Evolutionary conservation across 1,140 invertebrate species (phyloP).

Genomic region (Cylas formicarius): DNA sequence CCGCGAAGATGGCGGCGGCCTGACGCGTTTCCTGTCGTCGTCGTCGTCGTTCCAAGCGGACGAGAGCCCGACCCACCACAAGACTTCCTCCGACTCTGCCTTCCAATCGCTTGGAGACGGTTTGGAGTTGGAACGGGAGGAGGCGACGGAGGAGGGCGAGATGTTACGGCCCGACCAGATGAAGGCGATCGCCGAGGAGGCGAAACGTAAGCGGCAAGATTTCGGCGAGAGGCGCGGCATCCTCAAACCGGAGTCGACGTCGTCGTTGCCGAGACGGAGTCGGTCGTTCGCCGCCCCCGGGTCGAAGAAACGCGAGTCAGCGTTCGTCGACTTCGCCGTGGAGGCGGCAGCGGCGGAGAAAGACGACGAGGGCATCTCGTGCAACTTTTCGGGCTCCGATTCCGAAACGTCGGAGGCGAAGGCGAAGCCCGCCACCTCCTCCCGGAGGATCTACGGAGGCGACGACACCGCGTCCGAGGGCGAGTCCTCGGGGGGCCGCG

Average conservation of each 20-base stretch:
- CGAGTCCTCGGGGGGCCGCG: slow-evolving; percentile 53
- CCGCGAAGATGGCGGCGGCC: slow-evolving; percentile 31
- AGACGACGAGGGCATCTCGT: slow-evolving; percentile 39
- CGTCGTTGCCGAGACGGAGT: slow-evolving; percentile 9
- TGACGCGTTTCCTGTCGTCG: slow-evolving; percentile 27
- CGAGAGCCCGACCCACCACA: slow-evolving; percentile 49
- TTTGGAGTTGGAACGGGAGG: slow-evolving; percentile 34
- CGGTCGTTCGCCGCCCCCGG: slow-evolving; percentile 18
- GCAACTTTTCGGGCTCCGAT: slow-evolving; percentile 36
- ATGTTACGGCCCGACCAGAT: slow-evolving; percentile 47
- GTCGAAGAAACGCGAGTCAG: slow-evolving; percentile 22
- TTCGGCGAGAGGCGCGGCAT: slow-evolving; percentile 31
- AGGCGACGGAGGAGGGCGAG: slow-evolving; percentile 15
- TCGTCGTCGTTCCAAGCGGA: slow-evolving; percentile 12
- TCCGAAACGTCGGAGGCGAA: slow-evolving; percentile 25
- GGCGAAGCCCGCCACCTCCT: slow-evolving; percentile 2
- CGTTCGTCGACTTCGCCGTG: not conserved
- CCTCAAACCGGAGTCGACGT: slow-evolving; percentile 21
- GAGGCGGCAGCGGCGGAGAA: slow-evolving; percentile 15
- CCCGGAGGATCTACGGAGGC: slow-evolving; percentile 13
- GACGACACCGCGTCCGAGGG: slow-evolving; percentile 46
- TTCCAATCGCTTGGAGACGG: slow-evolving; percentile 41
- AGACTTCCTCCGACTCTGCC: slow-evolving; percentile 48
- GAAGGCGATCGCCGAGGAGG: slow-evolving; percentile 40
- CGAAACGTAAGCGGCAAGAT: slow-evolving; percentile 30